These are phyloP conservation scores for Pseudochaenichthys georgianus DNA, from an alignment of 2,797 vertebrate genomes.

Conservation along the genomic window DNA sequence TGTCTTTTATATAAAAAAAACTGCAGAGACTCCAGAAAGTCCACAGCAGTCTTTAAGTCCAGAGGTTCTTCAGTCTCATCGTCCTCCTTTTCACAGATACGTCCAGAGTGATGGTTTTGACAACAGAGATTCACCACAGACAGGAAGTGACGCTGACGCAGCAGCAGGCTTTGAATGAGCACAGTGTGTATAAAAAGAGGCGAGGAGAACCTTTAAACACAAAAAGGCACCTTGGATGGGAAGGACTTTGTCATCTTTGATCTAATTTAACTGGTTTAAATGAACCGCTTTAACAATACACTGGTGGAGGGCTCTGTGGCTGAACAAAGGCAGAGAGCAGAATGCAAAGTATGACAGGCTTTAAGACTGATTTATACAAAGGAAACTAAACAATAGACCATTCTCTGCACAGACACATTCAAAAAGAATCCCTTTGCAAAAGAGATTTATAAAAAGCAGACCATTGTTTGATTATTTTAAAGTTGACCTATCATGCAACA, in stretches of 20 bases:
- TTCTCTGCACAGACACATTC: background rate
- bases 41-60: constrained; percentile 14
- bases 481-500: background rate
- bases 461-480: background rate
- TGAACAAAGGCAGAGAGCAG: constrained; percentile 1
- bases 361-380: constrained; percentile 5
- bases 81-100: constrained; percentile 15
- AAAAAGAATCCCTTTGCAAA: background rate
- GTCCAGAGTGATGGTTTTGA: background rate
- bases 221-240: constrained; percentile 41
- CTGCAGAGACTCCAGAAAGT: constrained; percentile 11
- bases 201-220: constrained; percentile 25
- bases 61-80: constrained; percentile 15
- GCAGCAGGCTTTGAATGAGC: constrained; percentile 5
- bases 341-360: background rate
- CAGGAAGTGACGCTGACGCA: constrained; percentile 19
- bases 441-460: background rate
- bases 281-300: background rate
- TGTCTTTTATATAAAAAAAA: constrained; percentile 24
- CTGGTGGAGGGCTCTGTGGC: background rate
- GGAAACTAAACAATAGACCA: background rate
- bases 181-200: constrained; percentile 27
- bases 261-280: constrained; percentile 4
- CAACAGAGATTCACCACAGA: background rate
- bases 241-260: constrained; percentile 28